phyloP scores from a whole-genome alignment of 2,888 invertebrate genomes.

The Mesopsocus fuscifrons region DNA sequence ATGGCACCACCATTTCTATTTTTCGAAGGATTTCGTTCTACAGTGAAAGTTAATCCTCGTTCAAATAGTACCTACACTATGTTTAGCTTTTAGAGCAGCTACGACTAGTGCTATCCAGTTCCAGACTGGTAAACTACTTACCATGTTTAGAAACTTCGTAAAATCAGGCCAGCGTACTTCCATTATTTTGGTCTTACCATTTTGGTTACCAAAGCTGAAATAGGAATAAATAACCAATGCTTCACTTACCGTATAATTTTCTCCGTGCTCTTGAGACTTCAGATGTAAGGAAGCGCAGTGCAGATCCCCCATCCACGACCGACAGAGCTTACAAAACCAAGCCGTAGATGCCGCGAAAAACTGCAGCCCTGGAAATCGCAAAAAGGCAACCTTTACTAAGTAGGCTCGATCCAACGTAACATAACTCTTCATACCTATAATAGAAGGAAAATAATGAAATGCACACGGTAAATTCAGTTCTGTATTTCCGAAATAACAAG shows the following conservation, averaged over 20 bases:
- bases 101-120: no score
- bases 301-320: conserved; percentile 72
- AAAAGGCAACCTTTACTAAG: conserved; percentile 17
- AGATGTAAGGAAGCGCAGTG: conserved; percentile 75
- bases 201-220: no score
- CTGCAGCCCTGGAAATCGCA: conserved; percentile 51
- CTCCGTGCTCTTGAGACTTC: conserved; percentile 58
- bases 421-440: conserved; percentile 11
- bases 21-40: no score
- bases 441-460: conserved; percentile 1
- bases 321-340: conserved; percentile 80
- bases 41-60: no score
- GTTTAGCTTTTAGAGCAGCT: no score
- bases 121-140: no score
- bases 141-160: no score
- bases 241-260: conserved; percentile 54
- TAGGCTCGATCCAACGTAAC: neutral
- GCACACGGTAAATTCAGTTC: neutral
- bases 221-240: no score
- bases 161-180: no score
- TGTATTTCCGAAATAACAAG: neutral
- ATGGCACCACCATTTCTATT: no score
- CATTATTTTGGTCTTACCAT: no score
- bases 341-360: conserved; percentile 74
- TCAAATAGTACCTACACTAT: no score